Evolutionary conservation across 2,113 vertebrate species (phyloP), one percentile per base, ranked within the genome.

Genomic region (Ifrita kowaldi): DNA sequence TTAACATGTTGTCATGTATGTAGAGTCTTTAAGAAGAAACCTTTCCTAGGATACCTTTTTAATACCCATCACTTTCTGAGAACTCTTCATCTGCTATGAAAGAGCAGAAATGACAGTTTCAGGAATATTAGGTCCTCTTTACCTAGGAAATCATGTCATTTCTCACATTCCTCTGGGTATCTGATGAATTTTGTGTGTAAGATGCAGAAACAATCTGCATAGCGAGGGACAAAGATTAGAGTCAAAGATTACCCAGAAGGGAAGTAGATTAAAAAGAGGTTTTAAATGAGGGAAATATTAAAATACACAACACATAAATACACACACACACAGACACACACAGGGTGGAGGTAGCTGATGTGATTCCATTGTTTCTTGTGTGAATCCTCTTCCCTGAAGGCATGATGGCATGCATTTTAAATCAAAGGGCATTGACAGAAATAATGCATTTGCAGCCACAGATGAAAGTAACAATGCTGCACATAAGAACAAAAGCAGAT

Each of bases 241-340:
- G 59, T 73, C 32, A 67, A 94, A 95, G 69, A 89, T 84, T 93
- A 93, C 35, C 59, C 69, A 70, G 46, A 84, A 92, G 44, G 75
- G 4, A 96, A 94, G 55, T 41, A 91, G 89, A 94, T 94, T 93
- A 94, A 93, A 96, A 93, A 74, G 55, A 77, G 42, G 16, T 94
- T 94, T 96, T 81, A 91, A 78, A 84, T 78, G 37, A 73, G 16
- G 65, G 49, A 70, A 16, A 23, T 50, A 84, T 75, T 93, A 23
- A 59, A 74, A 84, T 70, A 62, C 9, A 30, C 12, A 37, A 28
- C 42, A 53, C 3, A 2, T 37, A 68, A 41, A 44, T 7, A 74
- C 42, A 33, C 35, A n/a, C 47, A 32, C 37, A 53, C 7, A 39
- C 12, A 60, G 4, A 19, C 11, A 19, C 13, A 87, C 17, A 30